Evolutionary conservation across 1,140 invertebrate genomes (phyloP), one percentile per base, ranked within the genome.

Genomic region (Kradibia gibbosae): DNA sequence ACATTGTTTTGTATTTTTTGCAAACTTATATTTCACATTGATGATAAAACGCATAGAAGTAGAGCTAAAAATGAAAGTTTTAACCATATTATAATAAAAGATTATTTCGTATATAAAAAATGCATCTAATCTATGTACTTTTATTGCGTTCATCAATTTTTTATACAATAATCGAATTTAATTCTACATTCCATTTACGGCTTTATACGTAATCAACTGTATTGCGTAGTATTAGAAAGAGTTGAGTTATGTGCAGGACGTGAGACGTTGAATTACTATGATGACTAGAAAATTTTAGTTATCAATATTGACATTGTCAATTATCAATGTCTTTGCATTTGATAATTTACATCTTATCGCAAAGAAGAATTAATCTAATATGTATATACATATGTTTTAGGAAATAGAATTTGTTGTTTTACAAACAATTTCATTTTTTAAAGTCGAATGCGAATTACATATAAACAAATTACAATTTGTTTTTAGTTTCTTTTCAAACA

Each of bases 221-320:
- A 42, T 65, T 7, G 25, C 17, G 45, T 4, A 45, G n/a, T 11
- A n/a, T 45, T 39, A 48, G 10, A 50, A 45, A 73, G 53, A 60
- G n/a, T 36, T 36, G 3, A 42, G 7, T 28, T 31, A 48, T 50
- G 28, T 11, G 25, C n/a, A 42, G 25, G 71, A 48, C 22, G 42
- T 31, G 8, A 42, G 0, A 22, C 57, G 3, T 50, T 10, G 22
- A 39, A 50, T 1, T 53, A 78, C 67, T 36, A 20, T 17, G 22
- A 25, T 31, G 20, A 31, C 53, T 79, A 45, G 36, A 73, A 60
- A n/a, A 80, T 28, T 76, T 3, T 55, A 57, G 7, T 39, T 60
- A 62, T 80, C 70, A 72, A 79, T 60, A 72, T 72, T 60, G 53
- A 79, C 53, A 72, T 34, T 78, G 65, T 22, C 1, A 36, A 79